phyloP scores from a whole-genome alignment of 2,888 invertebrate species.

The Hemaris fuciformis region DNA sequence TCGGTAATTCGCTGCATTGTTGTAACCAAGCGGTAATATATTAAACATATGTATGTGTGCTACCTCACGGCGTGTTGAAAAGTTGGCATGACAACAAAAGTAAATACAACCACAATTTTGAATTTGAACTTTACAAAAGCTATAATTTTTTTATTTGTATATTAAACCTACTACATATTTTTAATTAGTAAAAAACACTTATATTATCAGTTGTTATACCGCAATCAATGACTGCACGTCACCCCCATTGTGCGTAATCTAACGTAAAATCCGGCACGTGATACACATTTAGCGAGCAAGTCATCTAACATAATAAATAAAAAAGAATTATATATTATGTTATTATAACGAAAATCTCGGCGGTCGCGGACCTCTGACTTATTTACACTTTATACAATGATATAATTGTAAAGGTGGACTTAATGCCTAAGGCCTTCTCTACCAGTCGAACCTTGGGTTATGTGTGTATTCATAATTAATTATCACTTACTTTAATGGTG shows the following conservation, averaged over 20 bases:
- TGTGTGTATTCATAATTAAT: too few relatives aligned
- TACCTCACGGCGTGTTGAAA: conserved; percentile 16
- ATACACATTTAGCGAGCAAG: neutral
- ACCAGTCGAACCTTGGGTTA: too few relatives aligned
- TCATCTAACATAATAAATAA: neutral
- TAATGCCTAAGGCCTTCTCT: too few relatives aligned
- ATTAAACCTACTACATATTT: neutral
- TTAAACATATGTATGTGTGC: neutral
- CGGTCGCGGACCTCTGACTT: too few relatives aligned
- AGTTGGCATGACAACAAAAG: conserved; percentile 31
- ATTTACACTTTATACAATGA: too few relatives aligned
- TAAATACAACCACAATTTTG: neutral
- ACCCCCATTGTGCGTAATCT: too few relatives aligned
- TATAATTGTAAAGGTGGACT: too few relatives aligned
- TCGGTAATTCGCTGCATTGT: neutral
- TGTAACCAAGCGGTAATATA: neutral
- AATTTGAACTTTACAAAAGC: neutral
- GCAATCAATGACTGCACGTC: neutral
- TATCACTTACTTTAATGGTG: too few relatives aligned
- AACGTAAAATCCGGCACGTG: neutral
- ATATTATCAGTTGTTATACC: neutral
- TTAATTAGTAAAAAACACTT: neutral
- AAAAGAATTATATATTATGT: too few relatives aligned
- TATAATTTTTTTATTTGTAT: neutral
- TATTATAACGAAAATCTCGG: too few relatives aligned